Evolutionary conservation across 2,888 invertebrate species (phyloP), one percentile per base, ranked within the genome.

Genomic region (Parapristionchus giblindavisi): DNA sequence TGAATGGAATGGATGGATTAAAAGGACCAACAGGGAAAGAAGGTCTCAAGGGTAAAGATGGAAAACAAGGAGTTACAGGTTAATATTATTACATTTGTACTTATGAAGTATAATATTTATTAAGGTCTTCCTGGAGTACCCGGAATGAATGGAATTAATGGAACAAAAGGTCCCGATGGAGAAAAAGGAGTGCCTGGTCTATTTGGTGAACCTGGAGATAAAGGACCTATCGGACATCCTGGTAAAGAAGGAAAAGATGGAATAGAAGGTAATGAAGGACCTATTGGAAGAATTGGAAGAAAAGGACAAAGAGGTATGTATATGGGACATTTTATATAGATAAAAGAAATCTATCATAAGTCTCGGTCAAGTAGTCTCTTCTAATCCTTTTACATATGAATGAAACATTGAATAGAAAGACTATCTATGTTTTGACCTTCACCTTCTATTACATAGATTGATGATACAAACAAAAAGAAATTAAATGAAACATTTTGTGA

Each of bases 231-330:
- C 11, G 52, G 70, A n/a, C n/a, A 21, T 17, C 36, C 52, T 8
- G 70, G 70, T 24, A 38, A 21, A 4, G 6, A 34, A 29, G 70
- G 56, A n/a, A 56, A n/a, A 5, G 21, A 32, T 40, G 68, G 68
- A 52, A 11, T 51, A 32, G 43, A 27, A 6, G 66, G 66, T 21
- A 32, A 17, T 14, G 27, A 3, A 17, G 68, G 51, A 8, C 34
- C 3, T 2, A 48, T 27, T 27, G 68, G 51, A 27, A 48, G 11
- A 24, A 51, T 3, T 8, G 68, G 68, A 51, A n/a, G 2, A n/a
- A 5, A 4, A 6, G 68, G 34, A 21, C 32, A 58, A 14, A 32
- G 58, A 58, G 34, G 58, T 58, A 58, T 34, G 40, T 61, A 48
- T 48, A 21, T 48, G 48, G 48, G 48, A 48, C 48, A 48, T 21